Base-by-base conservation (phyloP, 2,888 invertebrate genomes). In the Willowsia nigromaculata region DNA sequence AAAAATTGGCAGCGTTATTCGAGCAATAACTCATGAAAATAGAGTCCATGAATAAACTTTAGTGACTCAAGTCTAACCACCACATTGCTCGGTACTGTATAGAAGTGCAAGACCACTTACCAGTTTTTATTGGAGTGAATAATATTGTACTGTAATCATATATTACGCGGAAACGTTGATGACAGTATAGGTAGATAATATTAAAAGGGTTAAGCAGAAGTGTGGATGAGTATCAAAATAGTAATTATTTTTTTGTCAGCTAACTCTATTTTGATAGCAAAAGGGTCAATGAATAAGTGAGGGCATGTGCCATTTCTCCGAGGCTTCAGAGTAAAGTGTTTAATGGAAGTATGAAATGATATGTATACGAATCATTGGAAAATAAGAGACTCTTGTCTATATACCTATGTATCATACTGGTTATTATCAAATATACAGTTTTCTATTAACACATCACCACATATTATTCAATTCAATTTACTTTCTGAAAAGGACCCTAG, bases 391-490 rank as follows among this genome's bases (percentile, higher is more conserved):
- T 47, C 47, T 47, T 47, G n/a, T 47, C 47, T 2, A n/a, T 47
- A n/a, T 47, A 1, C 47, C 2, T n/a, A 47, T 47, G 47, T 47
- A n/a, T 47, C n/a, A n/a, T n/a, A n/a, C n/a, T n/a, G n/a, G n/a
- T n/a, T n/a, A n/a, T n/a, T n/a, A n/a, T n/a, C n/a, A 47, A 15
- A 47, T 56, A 11, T 56, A 25, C 25, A 56, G 25, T 25, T 7
- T 15, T 15, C 22, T 80, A 86, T 47, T 53, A 87, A 80, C 56
- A 87, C 78, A 88, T 74, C 74, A 76, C 43, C 9, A 6, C 71
- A 74, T 71, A 82, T 88, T 27, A 88, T 84, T 88, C 47, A 74
- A 88, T 88, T 84, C 50, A 25, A 33, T 59, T 84, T 84, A 40
- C 47, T 30, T 30, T 50, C 37, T 71, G 62, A 74, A 65, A 43